Evolutionary conservation across 2,888 invertebrate species (phyloP), one percentile per base, ranked within the genome.

Genomic region (Drosophila mulleri): DNA sequence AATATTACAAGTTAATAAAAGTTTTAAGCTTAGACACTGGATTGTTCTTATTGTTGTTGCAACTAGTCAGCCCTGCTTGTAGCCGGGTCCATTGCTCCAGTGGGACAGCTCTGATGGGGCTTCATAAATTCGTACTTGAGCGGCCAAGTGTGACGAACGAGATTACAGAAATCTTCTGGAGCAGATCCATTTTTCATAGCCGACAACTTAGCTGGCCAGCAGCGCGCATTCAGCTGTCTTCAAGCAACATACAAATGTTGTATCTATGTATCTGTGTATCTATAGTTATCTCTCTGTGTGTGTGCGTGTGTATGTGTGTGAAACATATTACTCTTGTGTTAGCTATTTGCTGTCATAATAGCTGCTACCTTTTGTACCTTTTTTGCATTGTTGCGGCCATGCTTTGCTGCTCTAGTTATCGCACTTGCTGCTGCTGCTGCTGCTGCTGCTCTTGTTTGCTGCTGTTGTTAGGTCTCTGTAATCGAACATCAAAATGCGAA

Each of bases 81-180:
- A 32, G 57, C 44, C 44, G 53, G 32, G 74, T 53, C 59, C 62
- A 77, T 62, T 72, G 61, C 78, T 68, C 78, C 42, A 63, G 56
- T 50, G 69, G 66, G 57, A 39, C 72, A 74, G 35, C 78, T 74
- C 62, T 65, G 83, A 65, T 80, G 74, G 77, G 78, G 78, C 87
- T 87, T 82, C 88, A 90, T 90, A 88, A 89, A 85, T 90, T 90
- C 75, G 91, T 91, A 91, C 91, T 91, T 91, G 92, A 91, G 89
- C 90, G 90, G 75, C 92, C 91, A 91, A 90, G 91, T 91, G 91
- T 88, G 89, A 91, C 91, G 91, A 91, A 92, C 92, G 90, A 91
- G 91, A 91, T 91, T 91, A 91, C 92, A 91, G 85, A 91, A 91
- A 92, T 92, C 92, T 92, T 91, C 92, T 91, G 92, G 92, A 92